Evolutionary conservation across 2,797 vertebrate genomes (phyloP).

Genomic region (Gobionotothen gibberifrons): DNA sequence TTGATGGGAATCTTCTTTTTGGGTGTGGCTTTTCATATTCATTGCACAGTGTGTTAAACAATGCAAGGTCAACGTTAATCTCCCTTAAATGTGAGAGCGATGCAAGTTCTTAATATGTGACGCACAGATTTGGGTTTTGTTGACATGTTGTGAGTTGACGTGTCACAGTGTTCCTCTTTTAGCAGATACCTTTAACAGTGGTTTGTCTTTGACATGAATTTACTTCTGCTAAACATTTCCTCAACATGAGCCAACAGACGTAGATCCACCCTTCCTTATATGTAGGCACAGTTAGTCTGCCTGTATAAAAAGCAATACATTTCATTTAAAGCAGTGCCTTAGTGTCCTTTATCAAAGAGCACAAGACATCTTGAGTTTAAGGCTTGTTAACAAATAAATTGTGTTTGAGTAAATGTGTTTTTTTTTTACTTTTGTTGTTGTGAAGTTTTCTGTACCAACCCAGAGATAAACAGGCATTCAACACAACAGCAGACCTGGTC

Average conservation of each 20-base stretch:
- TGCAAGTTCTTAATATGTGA: background rate
- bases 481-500: background rate
- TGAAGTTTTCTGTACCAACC: constrained; percentile 3
- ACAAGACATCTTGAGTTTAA: background rate
- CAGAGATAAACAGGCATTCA: constrained; percentile 9
- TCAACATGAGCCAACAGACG: background rate
- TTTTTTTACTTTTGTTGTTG: background rate
- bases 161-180: background rate
- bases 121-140: background rate
- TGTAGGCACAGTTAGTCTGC: background rate
- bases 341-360: background rate
- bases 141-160: background rate
- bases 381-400: constrained; percentile 4
- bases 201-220: background rate
- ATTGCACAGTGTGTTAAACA: constrained; percentile 1
- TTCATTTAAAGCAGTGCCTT: constrained; percentile 1
- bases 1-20: background rate
- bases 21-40: background rate
- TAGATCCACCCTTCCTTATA: background rate
- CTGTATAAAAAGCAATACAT: constrained; percentile 26
- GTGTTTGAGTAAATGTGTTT: background rate
- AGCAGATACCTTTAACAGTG: background rate
- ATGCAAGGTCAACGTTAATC: background rate
- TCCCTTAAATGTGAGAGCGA: background rate
- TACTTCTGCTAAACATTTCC: background rate